Base-by-base conservation (phyloP, 1,140 invertebrate genomes). In the Drusus annulatus region DNA sequence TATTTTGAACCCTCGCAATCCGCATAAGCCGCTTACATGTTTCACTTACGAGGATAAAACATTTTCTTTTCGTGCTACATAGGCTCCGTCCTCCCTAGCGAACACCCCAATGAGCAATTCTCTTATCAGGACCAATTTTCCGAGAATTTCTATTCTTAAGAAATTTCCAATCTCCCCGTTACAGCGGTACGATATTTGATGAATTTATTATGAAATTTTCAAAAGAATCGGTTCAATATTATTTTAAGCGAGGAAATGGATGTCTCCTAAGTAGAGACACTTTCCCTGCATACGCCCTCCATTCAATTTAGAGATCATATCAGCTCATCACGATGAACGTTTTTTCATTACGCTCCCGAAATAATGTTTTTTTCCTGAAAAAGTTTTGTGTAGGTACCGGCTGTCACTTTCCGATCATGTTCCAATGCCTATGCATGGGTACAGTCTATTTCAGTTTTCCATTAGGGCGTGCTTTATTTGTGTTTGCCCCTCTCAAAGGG, bases 41-140 rank as follows among this genome's bases (percentile, higher is more conserved):
- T 78, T 78, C 63, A 78, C 76, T 69, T 78, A 78, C 36, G 36
- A 45, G 36, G 36, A 45, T 78, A 63, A 78, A 68, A 78, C 65
- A 78, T 78, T 69, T 71, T 71, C 28, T 78, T 78, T 56, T 21
- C 21, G 4, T 15, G 52, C 63, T 54, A 28, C 62, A 28, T 17
- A 65, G 62, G 28, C 62, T 52, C 23, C 68, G 68, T 71, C 68
- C 19, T 19, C 36, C n/a, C 25, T 21, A 13, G 16, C 7, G 17
- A 50, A 71, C 19, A 28, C 19, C 51, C 52, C 71, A 54, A 58
- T 74, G 52, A 74, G 71, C 71, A 54, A 74, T 56, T 74, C 36
- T 28, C 19, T 52, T 74, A 74, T 74, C 71, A 56, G 45, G 51
- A 36, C 16, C 71, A 74, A 74, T 74, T 74, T 74, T 50, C 17